Evolutionary conservation across 2,888 invertebrate species (phyloP).

Genomic region (Esperia sulphurella): DNA sequence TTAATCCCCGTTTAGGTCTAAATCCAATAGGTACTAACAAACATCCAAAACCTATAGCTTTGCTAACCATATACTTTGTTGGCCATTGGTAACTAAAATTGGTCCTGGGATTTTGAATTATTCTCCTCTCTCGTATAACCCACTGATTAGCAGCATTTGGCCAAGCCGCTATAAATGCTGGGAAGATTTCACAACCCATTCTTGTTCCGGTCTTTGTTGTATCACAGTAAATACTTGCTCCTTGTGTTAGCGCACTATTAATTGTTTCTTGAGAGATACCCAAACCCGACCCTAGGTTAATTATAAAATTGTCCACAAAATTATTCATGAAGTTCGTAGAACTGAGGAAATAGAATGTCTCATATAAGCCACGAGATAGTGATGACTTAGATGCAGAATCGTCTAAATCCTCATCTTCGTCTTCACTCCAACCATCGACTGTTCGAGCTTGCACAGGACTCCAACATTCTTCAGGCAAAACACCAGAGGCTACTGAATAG

Average conservation of each 20-base stretch:
- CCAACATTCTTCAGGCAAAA: constrained; percentile 76
- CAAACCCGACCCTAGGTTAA: constrained; percentile 78
- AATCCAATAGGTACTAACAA: constrained; percentile 85
- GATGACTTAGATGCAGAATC: constrained; percentile 47
- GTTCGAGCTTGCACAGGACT: constrained; percentile 59
- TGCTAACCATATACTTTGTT: constrained; percentile 81
- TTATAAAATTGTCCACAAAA: constrained; percentile 82
- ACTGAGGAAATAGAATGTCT: constrained; percentile 78
- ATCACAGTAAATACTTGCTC: constrained; percentile 83
- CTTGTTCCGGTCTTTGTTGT: constrained; percentile 56
- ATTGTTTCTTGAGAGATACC: constrained; percentile 78
- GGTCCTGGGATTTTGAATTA: constrained; percentile 76
- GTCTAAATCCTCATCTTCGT: constrained; percentile 54
- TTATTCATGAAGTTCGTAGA: constrained; percentile 84
- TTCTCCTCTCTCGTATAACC: constrained; percentile 79
- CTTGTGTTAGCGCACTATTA: constrained; percentile 78
- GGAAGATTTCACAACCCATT: constrained; percentile 82
- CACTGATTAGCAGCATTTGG: constrained; percentile 85
- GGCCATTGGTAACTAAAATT: constrained; percentile 85
- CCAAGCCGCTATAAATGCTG: constrained; percentile 85
- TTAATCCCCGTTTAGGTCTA: constrained; percentile 80
- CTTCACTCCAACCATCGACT: constrained; percentile 57
- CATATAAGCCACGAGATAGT: constrained; percentile 53
- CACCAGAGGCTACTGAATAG: constrained; percentile 59
- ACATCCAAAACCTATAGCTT: constrained; percentile 83